Percentiles rank a stretch among this genome's conserved stretches.
Conservation (phyloP, 2,888 invertebrate species). For the Archips crataeganus region DNA sequence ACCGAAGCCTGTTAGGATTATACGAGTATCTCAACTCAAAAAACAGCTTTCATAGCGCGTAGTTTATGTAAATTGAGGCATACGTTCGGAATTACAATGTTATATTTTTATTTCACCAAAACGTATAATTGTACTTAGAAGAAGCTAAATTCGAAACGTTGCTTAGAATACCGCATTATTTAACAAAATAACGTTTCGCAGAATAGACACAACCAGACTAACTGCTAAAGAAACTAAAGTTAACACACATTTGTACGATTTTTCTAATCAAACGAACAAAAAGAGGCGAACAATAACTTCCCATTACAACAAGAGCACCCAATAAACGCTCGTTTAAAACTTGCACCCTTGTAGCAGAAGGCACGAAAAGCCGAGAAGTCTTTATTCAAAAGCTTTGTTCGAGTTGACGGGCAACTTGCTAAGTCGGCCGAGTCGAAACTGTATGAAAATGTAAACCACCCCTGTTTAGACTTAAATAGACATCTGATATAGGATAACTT, state of each 20-base stretch:
- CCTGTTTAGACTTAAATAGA: slow-evolving; percentile 56
- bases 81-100: too few relatives aligned
- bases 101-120: too few relatives aligned
- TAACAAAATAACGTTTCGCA: too few relatives aligned
- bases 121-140: too few relatives aligned
- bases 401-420: slow-evolving; percentile 60
- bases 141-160: too few relatives aligned
- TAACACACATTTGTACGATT: background rate
- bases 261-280: slow-evolving; percentile 13
- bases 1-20: too few relatives aligned
- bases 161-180: too few relatives aligned
- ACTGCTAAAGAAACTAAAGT: background rate
- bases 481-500: slow-evolving; percentile 20
- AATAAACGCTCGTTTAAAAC: slow-evolving; percentile 56
- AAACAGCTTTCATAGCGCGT: too few relatives aligned
- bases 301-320: slow-evolving; percentile 42
- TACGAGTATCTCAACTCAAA: too few relatives aligned
- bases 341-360: slow-evolving; percentile 53
- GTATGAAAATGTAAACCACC: slow-evolving; percentile 67
- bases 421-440: slow-evolving; percentile 55
- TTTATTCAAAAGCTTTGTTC: slow-evolving; percentile 70
- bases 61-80: too few relatives aligned
- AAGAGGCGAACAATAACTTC: slow-evolving; percentile 26
- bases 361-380: slow-evolving; percentile 61
- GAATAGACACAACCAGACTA: background rate